Evolutionary conservation across 2,113 vertebrate species (phyloP), one percentile per base, ranked within the genome.

Genomic region (Paracanthobrama guichenoti): DNA sequence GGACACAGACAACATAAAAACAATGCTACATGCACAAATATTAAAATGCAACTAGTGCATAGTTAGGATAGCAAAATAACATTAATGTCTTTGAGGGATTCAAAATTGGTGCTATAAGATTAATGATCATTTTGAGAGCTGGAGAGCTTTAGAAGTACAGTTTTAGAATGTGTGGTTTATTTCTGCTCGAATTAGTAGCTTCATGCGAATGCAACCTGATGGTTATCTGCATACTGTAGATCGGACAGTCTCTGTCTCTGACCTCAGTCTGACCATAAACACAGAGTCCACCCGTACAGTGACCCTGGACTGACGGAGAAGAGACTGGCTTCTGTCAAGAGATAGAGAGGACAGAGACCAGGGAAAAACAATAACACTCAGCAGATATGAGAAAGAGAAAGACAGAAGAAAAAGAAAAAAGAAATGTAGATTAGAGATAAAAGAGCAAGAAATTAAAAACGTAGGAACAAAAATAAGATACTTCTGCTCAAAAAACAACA

Each of bases 271-370:
- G 81, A 88, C 87, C 81, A 44, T 53, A 73, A 86, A 74, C 50
- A 60, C 62, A 75, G 60, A 87, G 57, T 69, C 18, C 18, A 69
- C 66, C 22, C 66, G 2, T 69, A 42, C 18, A 83, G 84, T 22
- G 24, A 83, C 31, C 60, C 59, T 71, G 86, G 89, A 91, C 26
- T 79, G 83, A 89, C 76, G 0, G 73, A 75, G 87, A 87, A 84
- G 90, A 91, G 28, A 83, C 89, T 91, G 88, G 79, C 87, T 90
- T 91, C 87, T 92, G 91, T 91, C 91, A 92, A 88, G 88, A 79
- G 69, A 22, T 55, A 35, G 48, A 79, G 75, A 31, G 10, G 64
- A 76, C 55, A 69, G 44, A 64, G n/a, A 82, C 11, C 20, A 44
- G 14, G 59, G 67, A 28, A 46, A 35, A 18, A 53, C 20, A 73